Evolutionary conservation across 2,113 vertebrate genomes (phyloP).

Genomic region (Gila orcuttii): DNA sequence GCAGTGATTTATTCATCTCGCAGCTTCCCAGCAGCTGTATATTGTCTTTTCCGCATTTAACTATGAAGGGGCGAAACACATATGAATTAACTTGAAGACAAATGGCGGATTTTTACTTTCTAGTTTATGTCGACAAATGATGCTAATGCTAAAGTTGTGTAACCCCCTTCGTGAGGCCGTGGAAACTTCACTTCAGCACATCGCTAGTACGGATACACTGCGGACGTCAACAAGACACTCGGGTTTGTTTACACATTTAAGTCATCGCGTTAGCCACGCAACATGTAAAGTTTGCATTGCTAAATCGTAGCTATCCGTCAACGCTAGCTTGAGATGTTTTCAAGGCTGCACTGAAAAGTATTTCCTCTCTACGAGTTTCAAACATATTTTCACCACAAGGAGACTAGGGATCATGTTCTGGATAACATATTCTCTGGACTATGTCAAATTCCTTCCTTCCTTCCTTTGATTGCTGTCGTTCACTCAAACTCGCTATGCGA

Average conservation of each 20-base stretch:
- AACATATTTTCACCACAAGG: slow-evolving; percentile 41
- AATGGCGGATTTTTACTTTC: neutral
- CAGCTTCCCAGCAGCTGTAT: slow-evolving; percentile 59
- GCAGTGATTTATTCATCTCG: slow-evolving; percentile 38
- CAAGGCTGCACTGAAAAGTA: slow-evolving; percentile 15
- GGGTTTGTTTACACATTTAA: slow-evolving; percentile 71
- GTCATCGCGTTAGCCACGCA: slow-evolving; percentile 67
- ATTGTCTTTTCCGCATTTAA: slow-evolving; percentile 60
- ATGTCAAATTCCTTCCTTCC: slow-evolving; percentile 19
- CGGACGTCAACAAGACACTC: slow-evolving; percentile 60
- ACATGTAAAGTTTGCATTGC: slow-evolving; percentile 63
- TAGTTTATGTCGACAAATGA: slow-evolving; percentile 4
- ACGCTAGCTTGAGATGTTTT: slow-evolving; percentile 52
- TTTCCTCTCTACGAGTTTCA: slow-evolving; percentile 54
- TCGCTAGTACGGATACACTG: neutral
- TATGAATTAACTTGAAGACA: slow-evolving; percentile 23
- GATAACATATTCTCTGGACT: slow-evolving; percentile 50
- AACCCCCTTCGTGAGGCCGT: neutral
- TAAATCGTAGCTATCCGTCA: slow-evolving; percentile 40
- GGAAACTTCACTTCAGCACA: neutral
- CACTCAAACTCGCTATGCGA: neutral
- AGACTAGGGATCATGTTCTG: slow-evolving; percentile 35
- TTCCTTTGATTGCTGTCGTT: slow-evolving; percentile 5
- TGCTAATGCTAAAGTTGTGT: neutral
- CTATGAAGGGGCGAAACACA: neutral